These are phyloP conservation scores for Heliocidaris tuberculata DNA, from an alignment of 35 echinoderm and acorn worm genomes.

Conservation along the genomic window DNA sequence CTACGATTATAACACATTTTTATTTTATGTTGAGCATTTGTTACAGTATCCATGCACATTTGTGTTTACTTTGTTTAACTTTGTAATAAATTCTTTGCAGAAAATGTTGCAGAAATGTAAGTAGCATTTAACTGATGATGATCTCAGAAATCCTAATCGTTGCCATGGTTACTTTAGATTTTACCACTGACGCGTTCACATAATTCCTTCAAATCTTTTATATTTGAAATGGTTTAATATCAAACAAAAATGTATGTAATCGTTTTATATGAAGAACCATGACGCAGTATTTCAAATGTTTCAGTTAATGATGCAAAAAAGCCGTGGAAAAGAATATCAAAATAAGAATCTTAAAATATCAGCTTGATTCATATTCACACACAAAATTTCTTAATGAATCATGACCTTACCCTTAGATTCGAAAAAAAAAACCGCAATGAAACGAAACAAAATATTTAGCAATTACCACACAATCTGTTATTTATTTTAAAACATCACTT, in stretches of 20 bases:
- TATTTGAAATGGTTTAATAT: neutral
- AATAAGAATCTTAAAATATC: no score
- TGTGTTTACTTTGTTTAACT: neutral
- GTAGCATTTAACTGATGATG: neutral
- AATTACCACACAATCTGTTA: no score
- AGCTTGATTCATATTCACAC: no score
- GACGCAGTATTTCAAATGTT: neutral
- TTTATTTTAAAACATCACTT: no score
- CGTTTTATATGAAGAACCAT: neutral
- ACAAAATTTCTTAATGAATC: no score
- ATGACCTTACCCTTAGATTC: no score
- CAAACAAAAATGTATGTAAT: neutral
- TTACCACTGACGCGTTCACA: neutral
- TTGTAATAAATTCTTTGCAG: neutral
- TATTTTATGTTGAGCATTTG: neutral
- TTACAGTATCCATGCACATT: neutral
- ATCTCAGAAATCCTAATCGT: neutral
- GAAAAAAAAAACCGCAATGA: no score
- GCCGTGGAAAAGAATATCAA: no score
- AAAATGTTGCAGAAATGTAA: neutral
- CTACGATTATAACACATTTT: neutral
- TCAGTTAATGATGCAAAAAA: no score
- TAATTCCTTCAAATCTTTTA: neutral
- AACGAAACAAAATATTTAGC: no score
- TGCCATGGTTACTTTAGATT: neutral